Base-by-base conservation (phyloP, 2,797 vertebrate species). In the Enteromius fasciolatus region DNA sequence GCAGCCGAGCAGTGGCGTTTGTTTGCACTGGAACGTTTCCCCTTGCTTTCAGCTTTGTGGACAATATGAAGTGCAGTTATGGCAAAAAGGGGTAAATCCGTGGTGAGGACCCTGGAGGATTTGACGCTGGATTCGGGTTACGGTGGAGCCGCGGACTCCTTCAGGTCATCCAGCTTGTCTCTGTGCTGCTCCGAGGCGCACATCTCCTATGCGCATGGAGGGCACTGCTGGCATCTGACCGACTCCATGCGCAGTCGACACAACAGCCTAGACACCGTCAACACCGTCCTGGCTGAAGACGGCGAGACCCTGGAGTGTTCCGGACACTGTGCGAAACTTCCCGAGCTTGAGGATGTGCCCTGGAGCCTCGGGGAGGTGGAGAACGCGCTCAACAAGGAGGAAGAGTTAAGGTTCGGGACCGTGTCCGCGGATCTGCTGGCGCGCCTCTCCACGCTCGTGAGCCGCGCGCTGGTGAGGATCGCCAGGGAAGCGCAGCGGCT, bases 101-200 rank as follows among this genome's bases (percentile, higher is more conserved):
- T 86, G 89, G 95, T 94, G 90, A 94, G 97, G 92, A 98, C 97
- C 91, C 96, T 99, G 95, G 98, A 99, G 95, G 97, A 99, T 93
- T 95, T 99, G 92, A 99, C 97, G 90, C 96, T 98, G 87, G 98
- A 99, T 93, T 99, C 98, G 90, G 98, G 98, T 93, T 99, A 99
- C 97, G 97, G 98, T 96, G 98, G 97, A 89, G 96, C 98, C 90
- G 97, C 96, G 79, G 98, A 98, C 94, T 99, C 98, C 89, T 96
- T 98, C 92, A 94, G 97, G 87, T 99, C 98, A 86, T 99, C 97
- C 94, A 99, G 96, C 92, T 95, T 97, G 94, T 98, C 98, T 90
- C 94, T 98, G 94, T 97, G 97, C 93, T 96, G 96, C 92, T 98
- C 97, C 84, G 97, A 97, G 94, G 96, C 97, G 87, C 96, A 97